Evolutionary conservation across 35 echinoderm and acorn worm species (phyloP), one percentile per base, ranked within the genome.

Genomic region (Diadema setosum): DNA sequence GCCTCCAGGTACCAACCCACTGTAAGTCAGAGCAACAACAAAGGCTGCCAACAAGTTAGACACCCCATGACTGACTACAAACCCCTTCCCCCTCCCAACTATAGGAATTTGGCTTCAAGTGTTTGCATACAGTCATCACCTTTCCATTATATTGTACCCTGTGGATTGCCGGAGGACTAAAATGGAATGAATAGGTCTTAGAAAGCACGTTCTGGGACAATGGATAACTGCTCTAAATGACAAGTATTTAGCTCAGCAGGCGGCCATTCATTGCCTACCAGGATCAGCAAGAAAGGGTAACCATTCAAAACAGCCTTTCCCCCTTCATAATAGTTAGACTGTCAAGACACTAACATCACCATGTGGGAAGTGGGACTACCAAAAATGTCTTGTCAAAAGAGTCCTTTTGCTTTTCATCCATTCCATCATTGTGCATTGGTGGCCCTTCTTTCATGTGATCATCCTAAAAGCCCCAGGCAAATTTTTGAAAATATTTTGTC

Each of bases 91-190:
- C 30, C 27, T 67, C 63, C 30, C 24, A 15, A 33, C 12, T 33
- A 0, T 34, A 67, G 26, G 8, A 0, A 34, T 44, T 78, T 41
- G 44, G 73, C 73, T n/a, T 41, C 44, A 41, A 34, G 37, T 78
- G 73, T 78, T 78, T 78, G 73, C 73, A 78, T n/a, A 67, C 61
- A 78, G 35, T 42, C 73, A 16, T 78, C 39, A 44, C 73, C 73
- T 41, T 36, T 78, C 17, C 73, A 78, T 78, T 78, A 41, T 78
- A 67, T 20, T n/a, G 63, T 26, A 34, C 27, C 16, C 24, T 18
- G 37, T 25, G 37, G 73, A n/a, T 42, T 36, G 9, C 24, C 24
- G 7, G 73, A 36, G 40, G 36, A 35, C 9, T 41, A 78, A 30
- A 44, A 44, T 44, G 17, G 23, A 26, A 41, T 21, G 25, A 78